Evolutionary conservation across 1,140 invertebrate genomes (phyloP), one percentile per base, ranked within the genome.

Genomic region (Monochamus saltuarius): DNA sequence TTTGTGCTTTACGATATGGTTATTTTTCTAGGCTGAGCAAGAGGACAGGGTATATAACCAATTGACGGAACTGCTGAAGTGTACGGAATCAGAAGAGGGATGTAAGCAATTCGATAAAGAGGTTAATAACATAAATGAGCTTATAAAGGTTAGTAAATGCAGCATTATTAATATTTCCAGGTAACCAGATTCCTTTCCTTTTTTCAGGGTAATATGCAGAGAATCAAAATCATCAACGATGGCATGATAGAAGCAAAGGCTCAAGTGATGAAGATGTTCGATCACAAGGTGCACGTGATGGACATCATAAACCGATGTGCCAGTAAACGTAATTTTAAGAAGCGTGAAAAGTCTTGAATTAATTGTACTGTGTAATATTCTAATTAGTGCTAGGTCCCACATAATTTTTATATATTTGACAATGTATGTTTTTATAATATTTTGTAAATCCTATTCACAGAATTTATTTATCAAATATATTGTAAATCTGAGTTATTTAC

Each of bases 221-320:
- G 95, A 45, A 94, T 93, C 75, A 93, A 90, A 82, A 88, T 97
- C 42, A 91, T 97, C 36, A 89, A 89, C 52, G 95, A 97, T 77
- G 94, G 95, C 60, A 89, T 97, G 75, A 82, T 84, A 65, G 95
- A 97, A 77, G 89, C 93, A 0, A 88, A 89, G 66, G 83, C 84
- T 39, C 90, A 94, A 73, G 87, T 97, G 43, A 85, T 93, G 69
- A 89, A 92, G 72, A 89, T 98, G 57, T 91, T 97, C 73, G 91
- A 95, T 66, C 94, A 97, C 75, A 93, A 95, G 75, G 83, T 84
- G 35, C 87, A 90, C 68, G 91, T 97, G 19, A 85, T 87, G 10
- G 92, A 96, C 70, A 94, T 97, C 69, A 85, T 98, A 29, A 89
- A 87, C 64, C 87, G 93, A 58, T 93, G 92, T 78, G 87, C 89